phyloP scores from a whole-genome alignment of 2,113 vertebrate species.

The Bubo bubo region DNA sequence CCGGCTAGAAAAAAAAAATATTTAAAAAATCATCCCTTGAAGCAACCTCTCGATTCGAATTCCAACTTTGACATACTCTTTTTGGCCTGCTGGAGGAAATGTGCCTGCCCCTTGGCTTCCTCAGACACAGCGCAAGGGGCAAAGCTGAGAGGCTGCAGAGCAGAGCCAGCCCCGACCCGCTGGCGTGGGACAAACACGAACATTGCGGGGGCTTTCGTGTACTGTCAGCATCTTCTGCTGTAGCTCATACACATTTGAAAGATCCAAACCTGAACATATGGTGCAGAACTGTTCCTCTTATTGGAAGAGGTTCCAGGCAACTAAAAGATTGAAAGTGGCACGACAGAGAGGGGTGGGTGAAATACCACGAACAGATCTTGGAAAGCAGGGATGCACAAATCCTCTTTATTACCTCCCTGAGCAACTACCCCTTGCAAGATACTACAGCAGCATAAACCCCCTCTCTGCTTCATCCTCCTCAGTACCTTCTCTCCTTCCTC shows the following conservation, averaged over 20 bases:
- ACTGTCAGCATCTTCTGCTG: rapidly evolving
- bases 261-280: background rate
- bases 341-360: background rate
- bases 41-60: rapidly evolving
- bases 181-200: rapidly evolving
- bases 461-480: background rate
- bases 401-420: too few species aligned
- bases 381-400: background rate
- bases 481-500: background rate
- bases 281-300: background rate
- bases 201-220: rapidly evolving
- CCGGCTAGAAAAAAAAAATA: background rate
- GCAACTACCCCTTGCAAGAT: background rate
- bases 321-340: background rate
- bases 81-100: background rate
- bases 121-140: background rate
- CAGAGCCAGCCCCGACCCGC: rapidly evolving
- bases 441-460: background rate
- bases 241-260: background rate
- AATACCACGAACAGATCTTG: background rate
- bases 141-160: background rate
- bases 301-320: background rate
- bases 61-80: background rate
- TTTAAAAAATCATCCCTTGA: background rate
- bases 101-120: background rate